A percentile compares a stretch with the other conserved stretches of the same genome.
phyloP scores from a whole-genome alignment of 2,888 invertebrate genomes.

The Hydroisotoma schaefferi region DNA sequence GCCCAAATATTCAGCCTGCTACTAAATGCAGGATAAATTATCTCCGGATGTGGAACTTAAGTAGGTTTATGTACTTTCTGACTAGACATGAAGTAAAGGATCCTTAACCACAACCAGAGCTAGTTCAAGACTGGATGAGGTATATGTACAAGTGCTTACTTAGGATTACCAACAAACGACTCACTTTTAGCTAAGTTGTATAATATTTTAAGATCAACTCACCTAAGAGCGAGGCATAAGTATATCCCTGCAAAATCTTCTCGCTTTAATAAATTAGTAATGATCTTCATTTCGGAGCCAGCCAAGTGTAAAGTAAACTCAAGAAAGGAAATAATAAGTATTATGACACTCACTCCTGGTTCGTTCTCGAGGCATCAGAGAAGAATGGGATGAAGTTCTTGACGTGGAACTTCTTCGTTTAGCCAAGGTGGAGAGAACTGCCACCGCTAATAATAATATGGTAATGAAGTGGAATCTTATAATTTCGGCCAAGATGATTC shows the following conservation, averaged over 20 bases:
- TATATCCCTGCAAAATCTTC: conserved; percentile 11
- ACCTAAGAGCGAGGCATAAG: too few species aligned
- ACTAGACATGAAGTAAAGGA: too few species aligned
- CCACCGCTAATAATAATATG: conserved; percentile 3
- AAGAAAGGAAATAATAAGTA: not conserved
- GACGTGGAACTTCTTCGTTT: too few species aligned
- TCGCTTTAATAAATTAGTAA: conserved; percentile 12
- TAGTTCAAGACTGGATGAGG: not conserved
- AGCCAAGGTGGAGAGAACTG: too few species aligned
- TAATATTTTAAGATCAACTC: too few species aligned
- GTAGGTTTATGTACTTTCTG: too few species aligned
- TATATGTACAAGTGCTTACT: not conserved
- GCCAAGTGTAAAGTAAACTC: conserved; percentile 2
- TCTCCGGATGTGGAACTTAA: not conserved
- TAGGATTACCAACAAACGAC: not conserved
- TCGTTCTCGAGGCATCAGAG: too few species aligned
- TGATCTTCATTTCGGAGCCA: not conserved
- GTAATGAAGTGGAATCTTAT: conserved; percentile 5
- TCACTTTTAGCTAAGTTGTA: too few species aligned
- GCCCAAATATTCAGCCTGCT: not conserved
- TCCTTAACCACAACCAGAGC: too few species aligned
- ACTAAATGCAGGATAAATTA: not conserved
- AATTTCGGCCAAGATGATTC: conserved; percentile 5
- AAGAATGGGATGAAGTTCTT: not conserved
- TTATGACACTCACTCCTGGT: too few species aligned